Base-by-base conservation (phyloP, 1,140 invertebrate species). In the Coenobita brevimanus region DNA sequence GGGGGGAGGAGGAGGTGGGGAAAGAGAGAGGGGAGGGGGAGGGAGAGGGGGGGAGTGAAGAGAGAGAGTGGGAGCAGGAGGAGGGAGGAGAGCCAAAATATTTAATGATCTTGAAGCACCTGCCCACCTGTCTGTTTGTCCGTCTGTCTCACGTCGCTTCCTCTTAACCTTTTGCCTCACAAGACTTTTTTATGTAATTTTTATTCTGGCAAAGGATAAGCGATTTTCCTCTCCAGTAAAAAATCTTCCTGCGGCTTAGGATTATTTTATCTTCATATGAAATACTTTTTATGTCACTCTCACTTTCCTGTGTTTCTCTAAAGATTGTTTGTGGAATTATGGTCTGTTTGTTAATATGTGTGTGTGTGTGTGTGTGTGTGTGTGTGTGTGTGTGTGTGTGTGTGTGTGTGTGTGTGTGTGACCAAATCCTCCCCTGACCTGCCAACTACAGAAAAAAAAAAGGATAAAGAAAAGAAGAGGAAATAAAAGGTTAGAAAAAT, bases 331-430 rank as follows among this genome's bases (percentile, higher is more conserved):
- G n/a, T n/a, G n/a, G n/a, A n/a, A n/a, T n/a, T n/a, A n/a, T n/a
- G n/a, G n/a, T n/a, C n/a, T n/a, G n/a, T n/a, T n/a, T n/a, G n/a
- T n/a, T n/a, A n/a, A n/a, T n/a, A n/a, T n/a, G n/a, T n/a, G n/a
- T n/a, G n/a, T n/a, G n/a, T n/a, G n/a, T n/a, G n/a, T n/a, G n/a
- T n/a, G 69, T 73, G 69, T 73, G 69, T 73, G 69, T 73, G 69
- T 73, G 69, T 73, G 69, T 73, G 69, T 73, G 69, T 73, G 69
- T 73, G 69, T 73, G 69, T 73, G 69, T 73, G 69, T 73, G 8
- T 73, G 69, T 73, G n/a, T n/a, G n/a, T n/a, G n/a, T n/a, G n/a
- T n/a, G n/a, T n/a, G n/a, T n/a, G n/a, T n/a, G n/a, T n/a, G n/a
- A n/a, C n/a, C n/a, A n/a, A n/a, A n/a, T n/a, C n/a, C n/a, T n/a